Conservation (phyloP, 1,140 invertebrate species). For the Drosophila hydei region DNA sequence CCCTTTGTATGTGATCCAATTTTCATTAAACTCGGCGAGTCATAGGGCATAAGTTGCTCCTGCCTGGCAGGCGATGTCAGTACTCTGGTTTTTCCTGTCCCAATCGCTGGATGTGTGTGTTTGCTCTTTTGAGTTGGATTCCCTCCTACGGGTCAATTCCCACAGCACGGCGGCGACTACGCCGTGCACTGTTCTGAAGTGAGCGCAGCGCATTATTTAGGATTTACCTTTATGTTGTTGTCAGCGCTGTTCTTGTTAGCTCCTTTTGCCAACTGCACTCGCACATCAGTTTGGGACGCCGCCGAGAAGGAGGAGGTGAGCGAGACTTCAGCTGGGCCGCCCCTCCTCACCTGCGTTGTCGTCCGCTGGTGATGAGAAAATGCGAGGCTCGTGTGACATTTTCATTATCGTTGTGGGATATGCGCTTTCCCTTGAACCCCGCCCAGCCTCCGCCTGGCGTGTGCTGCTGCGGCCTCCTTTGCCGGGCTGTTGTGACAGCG, state of each 20-base stretch:
- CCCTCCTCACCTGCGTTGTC: constrained; percentile 36
- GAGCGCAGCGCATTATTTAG: constrained; percentile 77
- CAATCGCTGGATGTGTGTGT: background rate
- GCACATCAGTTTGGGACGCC: constrained; percentile 25
- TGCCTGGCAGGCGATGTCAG: background rate
- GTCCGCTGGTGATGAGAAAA: constrained; percentile 75
- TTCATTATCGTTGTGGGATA: constrained; percentile 82
- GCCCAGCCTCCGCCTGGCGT: background rate
- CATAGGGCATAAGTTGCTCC: background rate
- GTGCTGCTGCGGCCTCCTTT: background rate
- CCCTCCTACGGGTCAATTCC: constrained; percentile 50
- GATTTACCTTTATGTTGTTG: constrained; percentile 83
- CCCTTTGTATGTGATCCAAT: background rate
- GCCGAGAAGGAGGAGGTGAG: constrained; percentile 12
- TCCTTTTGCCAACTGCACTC: constrained; percentile 59
- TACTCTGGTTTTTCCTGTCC: background rate
- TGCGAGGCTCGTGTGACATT: constrained; percentile 82
- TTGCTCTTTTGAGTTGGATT: background rate
- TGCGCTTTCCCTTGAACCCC: constrained; percentile 62
- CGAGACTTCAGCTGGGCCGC: background rate
- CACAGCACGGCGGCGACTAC: constrained; percentile 31
- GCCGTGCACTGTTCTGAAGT: constrained; percentile 63
- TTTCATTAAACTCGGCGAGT: background rate
- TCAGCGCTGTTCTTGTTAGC: constrained; percentile 43
- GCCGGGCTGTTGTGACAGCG: constrained; percentile 56